phyloP scores from a whole-genome alignment of 2,888 invertebrate species.

The Tipula lateralis region DNA sequence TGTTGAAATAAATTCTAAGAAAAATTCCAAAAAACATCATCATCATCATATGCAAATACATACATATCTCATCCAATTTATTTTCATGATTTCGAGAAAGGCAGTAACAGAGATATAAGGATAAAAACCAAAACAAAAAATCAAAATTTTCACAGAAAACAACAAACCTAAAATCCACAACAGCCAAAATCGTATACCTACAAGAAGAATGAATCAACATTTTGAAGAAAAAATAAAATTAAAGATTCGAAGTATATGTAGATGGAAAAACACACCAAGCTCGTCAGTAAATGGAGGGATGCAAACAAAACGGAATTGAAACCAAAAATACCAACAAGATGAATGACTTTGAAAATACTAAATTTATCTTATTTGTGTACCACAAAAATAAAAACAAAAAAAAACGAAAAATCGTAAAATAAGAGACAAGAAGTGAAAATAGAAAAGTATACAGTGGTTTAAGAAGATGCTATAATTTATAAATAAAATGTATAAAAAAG shows the following conservation, averaged over 20 bases:
- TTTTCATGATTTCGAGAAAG: background rate
- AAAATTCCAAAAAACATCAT: background rate
- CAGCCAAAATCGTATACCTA: background rate
- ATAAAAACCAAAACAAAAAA: background rate
- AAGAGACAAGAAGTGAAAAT: background rate
- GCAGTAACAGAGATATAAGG: background rate
- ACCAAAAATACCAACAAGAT: slow-evolving; percentile 5
- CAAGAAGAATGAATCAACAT: background rate
- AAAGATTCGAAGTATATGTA: background rate
- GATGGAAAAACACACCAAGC: background rate
- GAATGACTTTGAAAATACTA: background rate
- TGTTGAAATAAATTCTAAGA: background rate
- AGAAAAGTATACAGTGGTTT: background rate
- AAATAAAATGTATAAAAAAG: background rate
- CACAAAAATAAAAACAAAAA: background rate
- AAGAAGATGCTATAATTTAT: background rate
- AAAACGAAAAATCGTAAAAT: background rate
- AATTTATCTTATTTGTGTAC: background rate
- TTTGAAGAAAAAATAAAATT: background rate
- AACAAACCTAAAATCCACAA: background rate
- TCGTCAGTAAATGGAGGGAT: background rate
- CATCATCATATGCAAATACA: background rate
- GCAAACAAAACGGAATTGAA: background rate
- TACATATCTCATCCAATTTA: background rate
- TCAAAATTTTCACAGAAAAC: background rate